phyloP scores from a whole-genome alignment of 2,797 vertebrate species.

The Telmatherina bonti region DNA sequence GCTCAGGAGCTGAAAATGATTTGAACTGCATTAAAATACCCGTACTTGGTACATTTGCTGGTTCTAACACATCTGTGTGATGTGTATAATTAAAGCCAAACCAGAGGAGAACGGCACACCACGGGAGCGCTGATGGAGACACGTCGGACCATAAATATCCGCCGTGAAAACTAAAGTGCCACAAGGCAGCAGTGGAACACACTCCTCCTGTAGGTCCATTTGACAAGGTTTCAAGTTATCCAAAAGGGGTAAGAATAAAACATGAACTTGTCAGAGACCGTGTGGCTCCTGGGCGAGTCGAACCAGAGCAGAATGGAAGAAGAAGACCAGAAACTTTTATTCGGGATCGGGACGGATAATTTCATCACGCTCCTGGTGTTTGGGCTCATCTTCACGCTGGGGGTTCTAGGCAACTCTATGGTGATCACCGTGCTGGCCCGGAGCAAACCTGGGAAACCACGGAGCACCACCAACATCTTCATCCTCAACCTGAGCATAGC shows the following conservation, averaged over 20 bases:
- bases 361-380: conserved; percentile 92
- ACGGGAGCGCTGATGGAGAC: conserved; percentile 37
- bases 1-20: conserved; percentile 9
- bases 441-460: conserved; percentile 89
- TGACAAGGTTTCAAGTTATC: conserved; percentile 3
- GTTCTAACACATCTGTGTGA: neutral
- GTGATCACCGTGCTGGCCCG: conserved; percentile 95
- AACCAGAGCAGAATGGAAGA: conserved; percentile 73
- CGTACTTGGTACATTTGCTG: no score
- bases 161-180: conserved; percentile 26
- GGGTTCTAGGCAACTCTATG: conserved; percentile 95
- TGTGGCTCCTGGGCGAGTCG: conserved; percentile 59
- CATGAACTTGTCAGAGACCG: conserved; percentile 75
- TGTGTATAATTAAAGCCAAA: neutral
- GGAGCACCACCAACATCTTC: conserved; percentile 96
- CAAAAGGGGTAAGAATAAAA: conserved; percentile 5
- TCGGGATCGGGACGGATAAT: conserved; percentile 91
- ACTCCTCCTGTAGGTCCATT: conserved; percentile 1
- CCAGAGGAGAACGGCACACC: neutral
- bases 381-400: conserved; percentile 91
- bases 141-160: conserved; percentile 6
- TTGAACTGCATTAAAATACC: neutral
- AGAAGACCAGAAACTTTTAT: conserved; percentile 82
- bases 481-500: conserved; percentile 98
- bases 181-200: conserved; percentile 25